Percentiles rank a stretch among this genome's conserved stretches.
Evolutionary conservation across 2,888 invertebrate genomes (phyloP).

Genomic region (Tigriopus californicus): DNA sequence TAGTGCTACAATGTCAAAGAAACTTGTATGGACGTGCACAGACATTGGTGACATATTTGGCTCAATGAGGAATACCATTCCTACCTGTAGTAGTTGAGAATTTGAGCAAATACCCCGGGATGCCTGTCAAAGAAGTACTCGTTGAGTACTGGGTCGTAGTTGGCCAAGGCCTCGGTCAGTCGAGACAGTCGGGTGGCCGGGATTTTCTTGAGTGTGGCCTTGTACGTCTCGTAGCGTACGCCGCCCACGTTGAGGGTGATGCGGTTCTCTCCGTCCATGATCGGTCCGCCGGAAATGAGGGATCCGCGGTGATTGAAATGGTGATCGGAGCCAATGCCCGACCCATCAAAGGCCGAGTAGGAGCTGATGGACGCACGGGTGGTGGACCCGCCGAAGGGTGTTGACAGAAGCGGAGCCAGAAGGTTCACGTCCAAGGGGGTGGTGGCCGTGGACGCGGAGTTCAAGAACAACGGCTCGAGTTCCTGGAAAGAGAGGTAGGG

Average conservation of each 20-base stretch:
- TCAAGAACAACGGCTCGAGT: too few relatives aligned
- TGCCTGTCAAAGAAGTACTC: conserved; percentile 74
- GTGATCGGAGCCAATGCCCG: too few relatives aligned
- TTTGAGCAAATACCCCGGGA: conserved; percentile 75
- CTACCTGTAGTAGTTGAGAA: conserved; percentile 54
- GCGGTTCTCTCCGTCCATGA: conserved; percentile 75
- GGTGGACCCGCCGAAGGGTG: too few relatives aligned
- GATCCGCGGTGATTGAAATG: too few relatives aligned
- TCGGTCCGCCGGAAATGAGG: neutral
- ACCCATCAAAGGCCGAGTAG: too few relatives aligned
- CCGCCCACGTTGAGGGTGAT: conserved; percentile 86
- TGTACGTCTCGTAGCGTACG: conserved; percentile 48
- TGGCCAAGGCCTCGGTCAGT: conserved; percentile 62
- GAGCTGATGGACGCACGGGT: too few relatives aligned
- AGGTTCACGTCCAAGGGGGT: too few relatives aligned
- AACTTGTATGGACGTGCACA: too few relatives aligned
- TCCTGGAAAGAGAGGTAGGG: too few relatives aligned
- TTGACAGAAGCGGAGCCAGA: too few relatives aligned
- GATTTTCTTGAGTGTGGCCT: conserved; percentile 67
- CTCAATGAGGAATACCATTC: conserved; percentile 17
- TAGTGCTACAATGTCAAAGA: too few relatives aligned
- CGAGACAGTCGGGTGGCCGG: conserved; percentile 66
- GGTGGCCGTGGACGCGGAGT: too few relatives aligned
- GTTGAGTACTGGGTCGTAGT: conserved; percentile 71
- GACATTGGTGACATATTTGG: neutral